phyloP scores from a whole-genome alignment of 2,797 vertebrate species.

The Margarornis squamiger region DNA sequence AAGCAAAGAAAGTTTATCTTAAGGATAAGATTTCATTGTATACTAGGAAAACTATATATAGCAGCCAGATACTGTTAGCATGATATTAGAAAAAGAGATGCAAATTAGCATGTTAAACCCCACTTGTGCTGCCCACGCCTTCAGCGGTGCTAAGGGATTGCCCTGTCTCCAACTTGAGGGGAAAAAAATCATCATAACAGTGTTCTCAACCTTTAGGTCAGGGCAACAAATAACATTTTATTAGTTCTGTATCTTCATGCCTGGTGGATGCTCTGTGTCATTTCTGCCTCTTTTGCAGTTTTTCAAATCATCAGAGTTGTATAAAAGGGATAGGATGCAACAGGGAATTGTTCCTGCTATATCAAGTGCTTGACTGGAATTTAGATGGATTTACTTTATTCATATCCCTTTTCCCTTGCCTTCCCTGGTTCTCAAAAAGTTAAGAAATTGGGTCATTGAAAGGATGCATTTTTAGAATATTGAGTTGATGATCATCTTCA shows the following conservation, averaged over 20 bases:
- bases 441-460: neutral
- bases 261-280: neutral
- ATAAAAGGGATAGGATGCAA: neutral
- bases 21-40: neutral
- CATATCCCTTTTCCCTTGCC: neutral
- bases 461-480: neutral
- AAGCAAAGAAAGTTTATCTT: neutral
- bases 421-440: neutral
- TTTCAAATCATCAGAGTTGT: neutral
- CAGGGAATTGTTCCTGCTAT: neutral
- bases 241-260: neutral
- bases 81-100: neutral
- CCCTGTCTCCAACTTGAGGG: neutral
- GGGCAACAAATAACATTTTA: neutral
- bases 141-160: neutral
- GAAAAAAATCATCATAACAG: neutral
- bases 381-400: neutral
- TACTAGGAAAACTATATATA: neutral
- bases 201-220: neutral
- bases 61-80: neutral
- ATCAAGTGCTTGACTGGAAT: neutral
- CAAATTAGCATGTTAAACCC: neutral
- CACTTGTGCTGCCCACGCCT: neutral
- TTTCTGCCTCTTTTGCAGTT: neutral
- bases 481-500: neutral